Evolutionary conservation across 1,140 invertebrate genomes (phyloP), one percentile per base, ranked within the genome.

Genomic region (Pseudomyrmex gracilis): DNA sequence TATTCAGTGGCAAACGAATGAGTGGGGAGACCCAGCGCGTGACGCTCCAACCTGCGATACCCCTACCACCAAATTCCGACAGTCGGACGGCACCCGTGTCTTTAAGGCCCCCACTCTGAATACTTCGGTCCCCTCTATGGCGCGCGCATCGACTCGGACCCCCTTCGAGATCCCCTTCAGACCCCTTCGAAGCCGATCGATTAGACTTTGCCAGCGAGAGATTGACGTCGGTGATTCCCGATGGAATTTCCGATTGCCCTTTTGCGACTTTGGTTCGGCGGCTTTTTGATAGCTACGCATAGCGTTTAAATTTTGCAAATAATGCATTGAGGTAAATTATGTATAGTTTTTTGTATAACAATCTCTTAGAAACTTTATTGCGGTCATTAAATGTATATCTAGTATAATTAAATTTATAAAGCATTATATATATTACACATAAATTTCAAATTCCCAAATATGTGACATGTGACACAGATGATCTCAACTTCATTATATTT

Each of bases 1-100:
- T 34, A 51, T 77, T 77, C 61, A 86, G 74, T 82, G 74, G 60
- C 80, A 63, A 78, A 70, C 68, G 15, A 13, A n/a, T 51, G 20
- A 43, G 66, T 20, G 10, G 87, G 93, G 91, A 90, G 92, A 92
- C 89, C 78, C 85, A 91, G 92, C 93, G 93, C 93, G 93, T 93
- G 93, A 93, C 93, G 93, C 84, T 93, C 90, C 87, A 91, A 90
- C 91, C 90, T 92, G 91, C 88, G 88, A 89, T 91, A 89, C 89
- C 91, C 92, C 92, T 91, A 90, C 93, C 87, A 86, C 82, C 86
- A 84, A 92, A 93, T 94, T 93, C 93, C 92, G 86, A 90, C 85
- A 87, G 84, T 91, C 90, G 86, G 77, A 90, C 88, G 87, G 90
- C 87, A 91, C 91, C 89, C 89, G 90, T 88, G 83, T 88, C 90